phyloP scores from a whole-genome alignment of 2,113 vertebrate species.

The Microtus ochrogaster region DNA sequence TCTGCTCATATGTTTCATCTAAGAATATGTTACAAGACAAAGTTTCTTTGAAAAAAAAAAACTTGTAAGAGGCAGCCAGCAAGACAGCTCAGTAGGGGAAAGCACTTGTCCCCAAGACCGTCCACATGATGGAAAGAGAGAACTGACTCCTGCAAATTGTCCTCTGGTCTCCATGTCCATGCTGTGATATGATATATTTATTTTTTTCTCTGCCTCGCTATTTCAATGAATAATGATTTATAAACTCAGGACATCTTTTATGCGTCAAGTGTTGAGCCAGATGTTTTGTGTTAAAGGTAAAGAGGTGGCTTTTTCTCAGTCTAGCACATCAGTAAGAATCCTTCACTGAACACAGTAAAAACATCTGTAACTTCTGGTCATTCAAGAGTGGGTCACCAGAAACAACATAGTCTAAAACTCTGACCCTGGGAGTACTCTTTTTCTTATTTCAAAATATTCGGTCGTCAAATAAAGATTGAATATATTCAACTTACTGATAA shows the following conservation, averaged over 20 bases:
- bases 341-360: background rate
- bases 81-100: background rate
- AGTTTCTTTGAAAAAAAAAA: background rate
- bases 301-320: background rate
- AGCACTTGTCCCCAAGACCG: background rate
- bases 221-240: constrained; percentile 7
- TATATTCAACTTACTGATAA: background rate
- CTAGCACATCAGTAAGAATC: background rate
- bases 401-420: background rate
- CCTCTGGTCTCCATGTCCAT: background rate
- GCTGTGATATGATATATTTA: background rate
- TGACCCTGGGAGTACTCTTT: background rate
- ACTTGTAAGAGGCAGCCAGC: background rate
- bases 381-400: background rate
- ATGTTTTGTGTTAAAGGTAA: background rate
- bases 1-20: background rate
- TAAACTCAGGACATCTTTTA: background rate
- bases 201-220: background rate
- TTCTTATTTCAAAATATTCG: background rate
- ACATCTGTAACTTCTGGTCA: background rate
- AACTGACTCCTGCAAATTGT: background rate
- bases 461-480: background rate
- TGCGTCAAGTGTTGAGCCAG: background rate
- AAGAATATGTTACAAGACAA: background rate
- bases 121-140: background rate